Evolutionary conservation across 2,797 vertebrate species (phyloP).

Genomic region (Urocyon cinereoargenteus): DNA sequence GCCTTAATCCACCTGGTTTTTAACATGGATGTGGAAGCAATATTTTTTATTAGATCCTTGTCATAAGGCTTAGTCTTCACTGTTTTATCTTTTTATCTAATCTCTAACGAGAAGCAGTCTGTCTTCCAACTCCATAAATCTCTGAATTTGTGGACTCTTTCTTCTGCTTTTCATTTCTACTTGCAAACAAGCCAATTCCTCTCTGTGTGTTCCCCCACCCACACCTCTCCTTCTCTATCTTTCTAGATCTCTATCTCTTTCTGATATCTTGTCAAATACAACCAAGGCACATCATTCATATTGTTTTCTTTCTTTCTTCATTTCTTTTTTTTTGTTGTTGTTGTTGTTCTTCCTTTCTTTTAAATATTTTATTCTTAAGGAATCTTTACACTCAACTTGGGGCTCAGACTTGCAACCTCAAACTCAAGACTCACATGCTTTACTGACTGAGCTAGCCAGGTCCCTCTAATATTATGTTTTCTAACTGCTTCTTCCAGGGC

Average conservation of each 20-base stretch:
- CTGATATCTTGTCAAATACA: not conserved
- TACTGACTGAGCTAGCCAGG: not conserved
- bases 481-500: constrained; percentile 23
- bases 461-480: not conserved
- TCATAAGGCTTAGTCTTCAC: not conserved
- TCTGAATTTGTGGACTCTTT: not conserved
- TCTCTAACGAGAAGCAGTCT: not conserved
- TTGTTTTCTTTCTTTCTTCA: not conserved
- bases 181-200: not conserved
- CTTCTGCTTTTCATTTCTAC: not conserved
- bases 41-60: not conserved
- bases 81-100: not conserved
- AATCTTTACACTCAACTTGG: not conserved
- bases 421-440: not conserved
- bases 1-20: not conserved
- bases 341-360: not conserved
- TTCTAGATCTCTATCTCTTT: not conserved
- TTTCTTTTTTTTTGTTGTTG: not conserved
- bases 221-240: not conserved
- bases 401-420: not conserved
- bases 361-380: not conserved
- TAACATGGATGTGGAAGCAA: not conserved
- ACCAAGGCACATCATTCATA: not conserved
- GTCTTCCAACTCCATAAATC: not conserved
- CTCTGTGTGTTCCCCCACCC: not conserved